Evolutionary conservation across 2,113 vertebrate genomes (phyloP).

Genomic region (Suncus etruscus): DNA sequence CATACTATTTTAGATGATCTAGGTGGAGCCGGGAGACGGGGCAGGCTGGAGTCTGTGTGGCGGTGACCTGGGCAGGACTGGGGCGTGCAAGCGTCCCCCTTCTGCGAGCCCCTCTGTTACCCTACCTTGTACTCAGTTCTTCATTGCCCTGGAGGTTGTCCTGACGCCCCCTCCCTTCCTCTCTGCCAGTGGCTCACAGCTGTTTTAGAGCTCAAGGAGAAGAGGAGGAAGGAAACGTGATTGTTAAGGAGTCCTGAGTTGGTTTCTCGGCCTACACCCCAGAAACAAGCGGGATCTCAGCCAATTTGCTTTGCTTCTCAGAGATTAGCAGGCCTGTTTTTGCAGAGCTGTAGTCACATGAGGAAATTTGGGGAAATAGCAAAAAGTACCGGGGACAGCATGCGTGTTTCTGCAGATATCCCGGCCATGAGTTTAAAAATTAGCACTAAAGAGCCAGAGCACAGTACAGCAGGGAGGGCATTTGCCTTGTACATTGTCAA

Average conservation of each 20-base stretch:
- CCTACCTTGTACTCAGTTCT: background rate
- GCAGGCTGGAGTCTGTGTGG: background rate
- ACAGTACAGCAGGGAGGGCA: background rate
- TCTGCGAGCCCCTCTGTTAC: background rate
- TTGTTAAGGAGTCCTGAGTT: background rate
- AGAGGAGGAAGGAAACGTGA: slow-evolving; percentile 19
- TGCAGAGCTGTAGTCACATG: background rate
- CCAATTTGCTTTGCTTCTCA: background rate
- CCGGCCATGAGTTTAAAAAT: background rate
- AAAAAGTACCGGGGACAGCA: too few relatives aligned
- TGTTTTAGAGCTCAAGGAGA: background rate
- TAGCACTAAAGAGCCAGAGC: background rate
- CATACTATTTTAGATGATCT: background rate
- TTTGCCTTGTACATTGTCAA: too few relatives aligned
- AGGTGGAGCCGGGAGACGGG: background rate
- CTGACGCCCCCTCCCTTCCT: background rate
- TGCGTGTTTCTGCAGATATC: slow-evolving; percentile 15
- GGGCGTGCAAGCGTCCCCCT: background rate
- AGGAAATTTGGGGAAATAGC: background rate
- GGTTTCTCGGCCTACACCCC: background rate
- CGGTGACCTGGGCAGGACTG: background rate
- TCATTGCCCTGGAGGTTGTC: background rate
- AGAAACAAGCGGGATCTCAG: background rate
- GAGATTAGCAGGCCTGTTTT: background rate
- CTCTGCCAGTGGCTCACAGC: background rate